phyloP scores from a whole-genome alignment of 2,113 vertebrate genomes.

The Callaeas wilsoni region DNA sequence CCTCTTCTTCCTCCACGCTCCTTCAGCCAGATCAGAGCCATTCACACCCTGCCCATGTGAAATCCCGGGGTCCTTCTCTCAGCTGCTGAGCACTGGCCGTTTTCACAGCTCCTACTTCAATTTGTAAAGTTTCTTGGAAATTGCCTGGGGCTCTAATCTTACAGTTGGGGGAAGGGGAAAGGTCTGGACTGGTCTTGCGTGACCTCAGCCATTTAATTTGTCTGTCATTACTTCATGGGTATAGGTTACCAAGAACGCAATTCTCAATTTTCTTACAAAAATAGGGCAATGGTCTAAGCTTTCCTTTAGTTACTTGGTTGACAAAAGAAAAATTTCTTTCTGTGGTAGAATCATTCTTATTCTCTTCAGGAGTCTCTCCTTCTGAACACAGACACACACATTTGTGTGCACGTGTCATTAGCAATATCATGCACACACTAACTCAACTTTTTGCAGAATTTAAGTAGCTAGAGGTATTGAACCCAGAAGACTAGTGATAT shows the following conservation, averaged over 20 bases:
- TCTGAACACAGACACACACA: background rate
- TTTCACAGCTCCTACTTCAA: background rate
- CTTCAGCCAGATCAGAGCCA: background rate
- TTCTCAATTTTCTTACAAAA: background rate
- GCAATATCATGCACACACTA: background rate
- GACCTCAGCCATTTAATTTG: conserved; percentile 45
- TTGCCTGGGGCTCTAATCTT: conserved; percentile 9
- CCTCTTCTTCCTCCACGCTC: background rate
- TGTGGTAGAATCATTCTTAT: background rate
- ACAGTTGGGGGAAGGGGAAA: background rate
- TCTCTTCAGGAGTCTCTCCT: background rate
- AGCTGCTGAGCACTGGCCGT: background rate
- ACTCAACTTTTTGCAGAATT: background rate
- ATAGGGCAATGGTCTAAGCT: background rate
- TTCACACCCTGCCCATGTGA: background rate
- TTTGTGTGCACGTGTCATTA: background rate
- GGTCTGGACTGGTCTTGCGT: conserved; percentile 4
- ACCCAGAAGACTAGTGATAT: background rate
- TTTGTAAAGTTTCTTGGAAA: background rate
- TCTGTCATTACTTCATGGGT: conserved; percentile 41
- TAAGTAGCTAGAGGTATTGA: background rate
- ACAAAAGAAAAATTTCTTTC: background rate
- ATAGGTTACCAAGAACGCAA: conserved; percentile 18
- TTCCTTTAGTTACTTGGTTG: conserved; percentile 20
- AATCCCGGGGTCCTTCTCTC: background rate